A percentile compares a stretch with the other conserved stretches of the same genome.
These are phyloP conservation scores for Drosophila biarmipes DNA, from an alignment of 1,140 invertebrate genomes.

Conservation along the genomic window DNA sequence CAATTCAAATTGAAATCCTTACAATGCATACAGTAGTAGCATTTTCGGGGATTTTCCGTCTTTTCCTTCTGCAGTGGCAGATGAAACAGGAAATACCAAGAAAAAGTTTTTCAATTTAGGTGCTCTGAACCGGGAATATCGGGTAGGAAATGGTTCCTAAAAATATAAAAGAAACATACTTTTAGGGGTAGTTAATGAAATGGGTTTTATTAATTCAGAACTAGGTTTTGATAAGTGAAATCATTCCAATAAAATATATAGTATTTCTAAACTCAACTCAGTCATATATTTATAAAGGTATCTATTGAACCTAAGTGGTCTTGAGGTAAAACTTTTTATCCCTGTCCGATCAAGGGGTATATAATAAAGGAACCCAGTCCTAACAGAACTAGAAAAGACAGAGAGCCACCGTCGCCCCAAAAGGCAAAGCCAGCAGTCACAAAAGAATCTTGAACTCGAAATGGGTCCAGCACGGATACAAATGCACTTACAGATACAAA, in stretches of 20 bases:
- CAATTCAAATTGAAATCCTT: constrained; percentile 69
- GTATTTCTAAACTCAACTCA: too few species aligned
- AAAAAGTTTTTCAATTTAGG: neutral
- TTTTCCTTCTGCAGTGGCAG: constrained; percentile 12
- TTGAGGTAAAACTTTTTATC: neutral
- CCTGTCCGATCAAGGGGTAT: neutral
- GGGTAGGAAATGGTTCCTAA: too few species aligned
- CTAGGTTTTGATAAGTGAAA: too few species aligned
- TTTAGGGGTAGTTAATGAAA: neutral
- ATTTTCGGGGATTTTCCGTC: constrained; percentile 34
- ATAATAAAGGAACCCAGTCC: neutral
- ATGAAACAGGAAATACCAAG: constrained; percentile 10
- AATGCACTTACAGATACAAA: constrained; percentile 28
- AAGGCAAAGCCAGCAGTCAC: constrained; percentile 26
- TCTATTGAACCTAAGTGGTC: too few species aligned
- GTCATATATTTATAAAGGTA: too few species aligned
- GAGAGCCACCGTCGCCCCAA: constrained; percentile 19
- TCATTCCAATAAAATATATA: too few species aligned
- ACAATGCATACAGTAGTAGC: constrained; percentile 59
- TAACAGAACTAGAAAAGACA: constrained; percentile 12
- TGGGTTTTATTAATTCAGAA: neutral
- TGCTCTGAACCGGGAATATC: neutral
- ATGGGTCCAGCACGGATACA: constrained; percentile 48
- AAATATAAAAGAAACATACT: constrained; percentile 1
- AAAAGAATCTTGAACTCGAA: constrained; percentile 68